A percentile compares a stretch with the other conserved stretches of the same genome.
These are phyloP conservation scores for Sogatella furcifera DNA, from an alignment of 1,140 invertebrate species.

Conservation along the genomic window DNA sequence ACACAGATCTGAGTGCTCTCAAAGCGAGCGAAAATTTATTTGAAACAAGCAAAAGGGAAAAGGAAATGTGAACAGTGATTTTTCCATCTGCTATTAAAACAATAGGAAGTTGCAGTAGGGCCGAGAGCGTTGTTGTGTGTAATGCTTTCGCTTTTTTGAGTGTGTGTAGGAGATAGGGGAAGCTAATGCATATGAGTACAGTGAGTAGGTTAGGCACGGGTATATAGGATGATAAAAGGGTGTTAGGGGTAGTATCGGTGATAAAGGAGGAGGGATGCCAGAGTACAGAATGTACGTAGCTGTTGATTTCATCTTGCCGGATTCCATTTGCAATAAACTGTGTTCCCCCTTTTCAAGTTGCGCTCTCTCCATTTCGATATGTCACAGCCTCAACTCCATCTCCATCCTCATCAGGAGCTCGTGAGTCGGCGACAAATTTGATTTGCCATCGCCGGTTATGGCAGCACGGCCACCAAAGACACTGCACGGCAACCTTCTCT, in stretches of 20 bases:
- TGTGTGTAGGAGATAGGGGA: neutral
- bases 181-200: conserved; percentile 1
- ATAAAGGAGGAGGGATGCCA: neutral
- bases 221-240: neutral
- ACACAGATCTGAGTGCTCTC: no score
- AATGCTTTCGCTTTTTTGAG: neutral
- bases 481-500: no score
- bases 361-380: no score
- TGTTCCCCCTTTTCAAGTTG: neutral
- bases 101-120: neutral
- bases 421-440: neutral
- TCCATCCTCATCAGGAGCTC: neutral
- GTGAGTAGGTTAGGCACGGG: no score
- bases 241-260: neutral
- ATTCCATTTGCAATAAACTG: conserved; percentile 4
- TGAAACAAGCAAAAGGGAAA: neutral
- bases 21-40: neutral
- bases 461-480: no score
- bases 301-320: conserved; percentile 2
- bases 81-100: conserved; percentile 1
- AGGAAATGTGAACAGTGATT: neutral
- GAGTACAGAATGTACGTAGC: neutral
- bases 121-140: neutral
- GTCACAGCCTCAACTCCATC: no score
- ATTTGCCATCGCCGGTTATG: neutral